Evolutionary conservation across 2,113 vertebrate genomes (phyloP), one percentile per base, ranked within the genome.

Genomic region (Oenanthe melanoleuca): DNA sequence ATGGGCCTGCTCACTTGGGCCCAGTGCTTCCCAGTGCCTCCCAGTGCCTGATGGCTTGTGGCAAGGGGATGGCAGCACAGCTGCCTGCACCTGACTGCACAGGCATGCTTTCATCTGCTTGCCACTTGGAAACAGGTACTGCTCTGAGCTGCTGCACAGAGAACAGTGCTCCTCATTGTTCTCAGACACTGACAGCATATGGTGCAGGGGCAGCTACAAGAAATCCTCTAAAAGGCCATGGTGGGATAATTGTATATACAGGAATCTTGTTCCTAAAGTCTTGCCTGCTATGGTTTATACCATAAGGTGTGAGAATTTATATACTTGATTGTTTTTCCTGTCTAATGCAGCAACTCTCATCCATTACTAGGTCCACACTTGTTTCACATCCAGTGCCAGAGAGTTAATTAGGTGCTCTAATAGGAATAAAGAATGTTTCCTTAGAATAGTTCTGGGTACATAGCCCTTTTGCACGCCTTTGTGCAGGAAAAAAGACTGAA

Each of bases 121-220:
- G 2, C 38, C 0, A 0, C 69, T 69, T 44, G 28, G 9, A 7
- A 33, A 29, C 45, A 60, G 86, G 80, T 64, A 55, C 80, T 82
- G 78, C 42, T 70, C 34, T 21, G 63, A 67, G 13, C 52, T 67
- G 77, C 69, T 24, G 44, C 8, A 0, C 0, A 0, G 26, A 31
- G 34, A 64, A 3, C 2, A 2, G 15, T 49, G 69, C 19, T 71
- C 33, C 42, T 63, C 5, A 0, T 15, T 45, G 50, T 61, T 60
- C 50, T 78, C 11, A 3, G 25, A 21, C 0, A 1, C 29, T 31
- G 59, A 12, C 44, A 74, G 31, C 15, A 3, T 71, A 17, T 34
- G 64, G 64, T 67, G 42, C 64, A 64, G 37, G 60, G 56, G 38
- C 56, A 95, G 79, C 67, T 66, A 17, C 37, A 52, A 4, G 34